Conservation (phyloP, 1,140 invertebrate genomes). For the Zaprionus gabonicus region DNA sequence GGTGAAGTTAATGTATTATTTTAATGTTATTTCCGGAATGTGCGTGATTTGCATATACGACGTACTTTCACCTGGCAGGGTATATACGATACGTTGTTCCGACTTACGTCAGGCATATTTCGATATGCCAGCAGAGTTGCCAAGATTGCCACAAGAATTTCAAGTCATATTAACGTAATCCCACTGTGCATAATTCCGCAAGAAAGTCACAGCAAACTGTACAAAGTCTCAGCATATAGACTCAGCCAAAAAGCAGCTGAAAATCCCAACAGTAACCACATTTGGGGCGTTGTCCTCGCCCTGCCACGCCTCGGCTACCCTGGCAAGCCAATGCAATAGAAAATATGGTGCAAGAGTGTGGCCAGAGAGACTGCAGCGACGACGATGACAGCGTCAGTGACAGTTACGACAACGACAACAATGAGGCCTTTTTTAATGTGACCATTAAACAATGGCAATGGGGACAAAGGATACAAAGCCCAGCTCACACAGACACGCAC, state of each 20-base stretch:
- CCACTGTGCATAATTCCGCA: neutral
- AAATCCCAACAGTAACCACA: slow-evolving; percentile 58
- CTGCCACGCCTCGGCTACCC: neutral
- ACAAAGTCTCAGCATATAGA: slow-evolving; percentile 7
- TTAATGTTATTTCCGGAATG: slow-evolving; percentile 70
- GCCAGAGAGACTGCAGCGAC: slow-evolving; percentile 10
- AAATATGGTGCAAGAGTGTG: slow-evolving; percentile 54
- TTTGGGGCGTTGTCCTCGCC: slow-evolving; percentile 44
- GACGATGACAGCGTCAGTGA: slow-evolving; percentile 26
- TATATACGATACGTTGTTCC: neutral
- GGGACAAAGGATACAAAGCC: slow-evolving; percentile 65
- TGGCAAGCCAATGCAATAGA: slow-evolving; percentile 58
- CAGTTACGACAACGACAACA: slow-evolving; percentile 52
- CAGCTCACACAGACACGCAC: neutral
- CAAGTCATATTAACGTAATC: neutral
- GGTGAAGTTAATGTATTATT: slow-evolving; percentile 78
- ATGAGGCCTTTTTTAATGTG: slow-evolving; percentile 78
- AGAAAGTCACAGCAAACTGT: slow-evolving; percentile 1
- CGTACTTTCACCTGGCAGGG: slow-evolving; percentile 20
- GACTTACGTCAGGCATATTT: neutral
- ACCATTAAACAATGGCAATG: slow-evolving; percentile 78
- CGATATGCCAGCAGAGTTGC: neutral
- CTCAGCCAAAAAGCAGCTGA: slow-evolving; percentile 47
- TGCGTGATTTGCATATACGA: slow-evolving; percentile 68
- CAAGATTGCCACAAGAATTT: neutral